A percentile compares a stretch with the other conserved stretches of the same genome.
phyloP scores from a whole-genome alignment of 2,888 invertebrate genomes.

The Melanophora roralis region DNA sequence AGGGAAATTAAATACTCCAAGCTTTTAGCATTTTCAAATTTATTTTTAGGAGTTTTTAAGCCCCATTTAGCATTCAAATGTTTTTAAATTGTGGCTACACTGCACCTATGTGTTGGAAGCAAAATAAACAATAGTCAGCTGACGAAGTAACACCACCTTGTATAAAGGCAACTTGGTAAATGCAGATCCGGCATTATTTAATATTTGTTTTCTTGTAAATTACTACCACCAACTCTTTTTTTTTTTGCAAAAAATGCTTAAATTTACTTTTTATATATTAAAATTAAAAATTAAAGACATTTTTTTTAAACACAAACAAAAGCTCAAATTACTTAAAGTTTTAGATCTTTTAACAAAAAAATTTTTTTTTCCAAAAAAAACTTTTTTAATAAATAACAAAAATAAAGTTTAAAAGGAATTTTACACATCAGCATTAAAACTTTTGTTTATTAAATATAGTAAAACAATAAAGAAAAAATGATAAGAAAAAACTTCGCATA shows the following conservation, averaged over 20 bases:
- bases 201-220: neutral
- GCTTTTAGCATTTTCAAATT: no score
- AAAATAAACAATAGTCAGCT: no score
- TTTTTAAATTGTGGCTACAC: no score
- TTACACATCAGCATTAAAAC: slow-evolving; percentile 28
- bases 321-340: slow-evolving; percentile 21
- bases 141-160: no score
- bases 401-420: slow-evolving; percentile 1
- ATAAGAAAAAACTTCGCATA: slow-evolving; percentile 16
- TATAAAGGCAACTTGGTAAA: no score
- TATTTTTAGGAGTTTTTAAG: no score
- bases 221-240: neutral
- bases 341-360: neutral
- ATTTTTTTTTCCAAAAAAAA: neutral
- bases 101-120: no score
- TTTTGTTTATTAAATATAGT: neutral
- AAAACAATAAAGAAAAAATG: neutral
- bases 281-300: neutral
- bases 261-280: neutral
- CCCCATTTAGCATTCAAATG: no score
- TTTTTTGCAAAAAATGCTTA: neutral
- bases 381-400: neutral
- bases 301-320: neutral
- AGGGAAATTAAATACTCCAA: no score
- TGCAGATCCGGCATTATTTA: slow-evolving; percentile 17